Evolutionary conservation across 92 coral and sea anemone genomes (phyloP), one percentile per base, ranked within the genome.

Genomic region (Ricordea florida): DNA sequence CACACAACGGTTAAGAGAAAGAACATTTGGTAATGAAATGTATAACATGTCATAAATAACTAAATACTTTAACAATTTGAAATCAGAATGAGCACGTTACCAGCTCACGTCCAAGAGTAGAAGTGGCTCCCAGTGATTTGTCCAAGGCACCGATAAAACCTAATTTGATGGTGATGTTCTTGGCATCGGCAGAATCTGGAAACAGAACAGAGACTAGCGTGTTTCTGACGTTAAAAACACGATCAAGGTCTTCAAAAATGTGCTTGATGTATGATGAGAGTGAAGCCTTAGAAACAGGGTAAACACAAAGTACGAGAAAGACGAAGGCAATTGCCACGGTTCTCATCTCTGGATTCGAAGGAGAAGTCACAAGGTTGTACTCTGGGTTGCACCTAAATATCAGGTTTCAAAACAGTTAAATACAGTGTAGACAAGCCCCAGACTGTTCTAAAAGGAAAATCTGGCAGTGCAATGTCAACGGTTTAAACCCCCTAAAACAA

Each of bases 121-220:
- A 81, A 17, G 99, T 96, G 21, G 96, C 94, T 3, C 96, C 99
- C 26, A 96, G 75, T 23, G 90, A 79, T 58, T 82, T 86, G 80
- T 96, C 93, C 40, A 96, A 77, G 0, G 99, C 94, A 8, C 92
- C 97, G 5, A 96, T 93, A 40, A 96, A 96, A 42, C 99, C 99
- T 27, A 96, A 68, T 47, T 92, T 96, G 67, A 96, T 85, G 16
- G 87, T 88, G 50, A 96, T 96, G 81, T 94, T 93, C 59, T 93
- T 71, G 24, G 79, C 79, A 44, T 73, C 61, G 25, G 76, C 81
- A 40, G 81, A 74, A 30, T 78, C 97, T 91, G 88, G 27, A 64
- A 29, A 68, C 34, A 48, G 25, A 63, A 79, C 27, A 66, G 69
- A 76, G 47, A 63, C 32, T 17, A 70, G 18, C 10, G 65, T 25